Conservation (phyloP, 2,797 vertebrate genomes). For the Fratercula arctica region DNA sequence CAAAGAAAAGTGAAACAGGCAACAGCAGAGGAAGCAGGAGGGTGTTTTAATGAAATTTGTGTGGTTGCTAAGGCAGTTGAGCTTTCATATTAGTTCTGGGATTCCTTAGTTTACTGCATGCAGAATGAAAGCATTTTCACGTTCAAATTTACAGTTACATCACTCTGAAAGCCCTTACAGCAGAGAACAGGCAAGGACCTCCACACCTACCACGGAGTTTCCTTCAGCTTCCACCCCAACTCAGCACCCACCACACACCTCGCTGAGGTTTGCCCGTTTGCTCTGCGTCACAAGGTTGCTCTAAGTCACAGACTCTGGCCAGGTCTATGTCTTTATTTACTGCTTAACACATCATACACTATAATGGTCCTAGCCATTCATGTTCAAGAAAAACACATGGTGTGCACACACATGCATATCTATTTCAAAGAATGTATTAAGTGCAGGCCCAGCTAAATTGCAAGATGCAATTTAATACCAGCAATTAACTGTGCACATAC, state of each 20-base stretch:
- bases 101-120: neutral
- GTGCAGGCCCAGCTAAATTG: conserved; percentile 21
- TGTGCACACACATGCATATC: conserved; percentile 1
- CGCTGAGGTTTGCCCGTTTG: neutral
- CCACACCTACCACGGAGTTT: neutral
- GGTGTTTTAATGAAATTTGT: neutral
- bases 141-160: neutral
- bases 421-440: conserved; percentile 38
- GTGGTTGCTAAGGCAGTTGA: neutral
- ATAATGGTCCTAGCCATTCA: neutral
- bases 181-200: neutral
- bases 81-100: neutral
- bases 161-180: neutral
- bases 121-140: neutral
- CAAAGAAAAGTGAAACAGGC: neutral
- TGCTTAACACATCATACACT: neutral
- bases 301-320: neutral
- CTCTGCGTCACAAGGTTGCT: neutral
- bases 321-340: neutral
- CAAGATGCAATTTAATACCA: conserved; percentile 49
- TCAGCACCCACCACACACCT: neutral
- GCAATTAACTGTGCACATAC: conserved; percentile 27
- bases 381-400: conserved; percentile 17
- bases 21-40: neutral
- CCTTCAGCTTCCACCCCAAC: neutral